phyloP scores from a whole-genome alignment of 2,113 vertebrate species.

The Periophthalmodon schlosseri region DNA sequence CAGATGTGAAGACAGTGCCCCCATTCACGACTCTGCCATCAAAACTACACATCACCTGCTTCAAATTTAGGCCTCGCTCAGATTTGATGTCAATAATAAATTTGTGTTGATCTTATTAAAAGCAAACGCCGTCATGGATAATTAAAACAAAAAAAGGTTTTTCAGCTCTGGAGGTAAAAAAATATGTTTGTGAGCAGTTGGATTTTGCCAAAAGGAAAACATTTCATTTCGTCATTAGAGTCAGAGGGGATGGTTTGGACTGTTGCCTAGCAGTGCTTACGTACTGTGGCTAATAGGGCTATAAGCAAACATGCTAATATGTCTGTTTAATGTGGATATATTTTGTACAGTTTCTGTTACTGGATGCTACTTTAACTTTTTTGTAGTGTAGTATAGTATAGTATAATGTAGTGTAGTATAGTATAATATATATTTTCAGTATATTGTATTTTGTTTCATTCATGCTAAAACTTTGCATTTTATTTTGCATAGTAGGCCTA shows the following conservation, averaged over 20 bases:
- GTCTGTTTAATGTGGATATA: no score
- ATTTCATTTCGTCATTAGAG: conserved; percentile 17
- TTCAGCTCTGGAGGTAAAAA: background rate
- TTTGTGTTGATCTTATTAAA: conserved; percentile 18
- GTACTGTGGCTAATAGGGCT: background rate
- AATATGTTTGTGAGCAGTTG: background rate
- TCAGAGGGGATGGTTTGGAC: conserved; percentile 31
- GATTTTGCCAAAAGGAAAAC: conserved; percentile 25
- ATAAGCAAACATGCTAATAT: no score
- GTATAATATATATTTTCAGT: no score
- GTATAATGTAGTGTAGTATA: no score
- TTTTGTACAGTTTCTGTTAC: no score
- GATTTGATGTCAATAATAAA: background rate
- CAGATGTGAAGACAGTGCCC: conserved; percentile 59
- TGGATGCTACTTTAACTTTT: no score
- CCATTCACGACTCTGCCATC: conserved; percentile 47
- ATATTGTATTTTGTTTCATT: no score
- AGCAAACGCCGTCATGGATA: background rate
- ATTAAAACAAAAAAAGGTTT: background rate
- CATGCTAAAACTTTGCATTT: no score
- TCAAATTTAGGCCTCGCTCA: conserved; percentile 21
- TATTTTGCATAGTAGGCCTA: no score
- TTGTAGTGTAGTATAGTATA: no score
- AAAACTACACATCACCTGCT: conserved; percentile 46
- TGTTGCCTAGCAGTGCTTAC: background rate